Conservation (phyloP, 1,140 invertebrate species). For the Monomorium pharaonis region DNA sequence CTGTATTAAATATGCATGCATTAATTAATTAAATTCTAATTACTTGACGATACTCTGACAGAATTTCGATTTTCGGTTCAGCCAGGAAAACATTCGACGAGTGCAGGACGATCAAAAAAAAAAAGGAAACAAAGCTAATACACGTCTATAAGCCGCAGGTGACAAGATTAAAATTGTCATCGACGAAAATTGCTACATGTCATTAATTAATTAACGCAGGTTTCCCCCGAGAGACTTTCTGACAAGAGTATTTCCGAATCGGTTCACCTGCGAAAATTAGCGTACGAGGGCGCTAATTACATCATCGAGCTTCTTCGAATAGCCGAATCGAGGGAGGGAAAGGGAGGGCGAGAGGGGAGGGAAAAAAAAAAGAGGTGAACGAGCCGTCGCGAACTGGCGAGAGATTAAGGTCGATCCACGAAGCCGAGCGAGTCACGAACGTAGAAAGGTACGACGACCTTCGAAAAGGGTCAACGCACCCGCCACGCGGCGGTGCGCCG, state of each 20-base stretch:
- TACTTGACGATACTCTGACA: not conserved
- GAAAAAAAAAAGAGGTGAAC: conserved; percentile 39
- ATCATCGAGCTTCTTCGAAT: conserved; percentile 32
- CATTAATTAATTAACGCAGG: too few species aligned
- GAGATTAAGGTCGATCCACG: conserved; percentile 64
- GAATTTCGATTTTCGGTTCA: not conserved
- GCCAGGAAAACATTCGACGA: not conserved
- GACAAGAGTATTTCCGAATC: conserved; percentile 3
- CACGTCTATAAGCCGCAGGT: not conserved
- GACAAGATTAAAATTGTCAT: not conserved
- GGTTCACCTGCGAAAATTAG: conserved; percentile 38
- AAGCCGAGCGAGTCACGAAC: conserved; percentile 65
- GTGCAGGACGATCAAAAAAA: not conserved
- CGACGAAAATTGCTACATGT: not conserved
- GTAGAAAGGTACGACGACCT: conserved; percentile 71
- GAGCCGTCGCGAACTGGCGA: conserved; percentile 52
- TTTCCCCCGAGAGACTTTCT: not conserved
- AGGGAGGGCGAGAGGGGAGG: too few species aligned
- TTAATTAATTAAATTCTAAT: conserved; percentile 25
- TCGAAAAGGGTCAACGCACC: conserved; percentile 73
- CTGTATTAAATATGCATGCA: not conserved
- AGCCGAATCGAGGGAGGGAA: not conserved
- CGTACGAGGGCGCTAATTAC: conserved; percentile 27
- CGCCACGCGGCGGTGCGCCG: conserved; percentile 6
- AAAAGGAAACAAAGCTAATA: not conserved